Percentiles rank a stretch among this genome's conserved stretches.
These are phyloP conservation scores for Strix uralensis DNA, from an alignment of 2,113 vertebrate species.

Conservation along the genomic window DNA sequence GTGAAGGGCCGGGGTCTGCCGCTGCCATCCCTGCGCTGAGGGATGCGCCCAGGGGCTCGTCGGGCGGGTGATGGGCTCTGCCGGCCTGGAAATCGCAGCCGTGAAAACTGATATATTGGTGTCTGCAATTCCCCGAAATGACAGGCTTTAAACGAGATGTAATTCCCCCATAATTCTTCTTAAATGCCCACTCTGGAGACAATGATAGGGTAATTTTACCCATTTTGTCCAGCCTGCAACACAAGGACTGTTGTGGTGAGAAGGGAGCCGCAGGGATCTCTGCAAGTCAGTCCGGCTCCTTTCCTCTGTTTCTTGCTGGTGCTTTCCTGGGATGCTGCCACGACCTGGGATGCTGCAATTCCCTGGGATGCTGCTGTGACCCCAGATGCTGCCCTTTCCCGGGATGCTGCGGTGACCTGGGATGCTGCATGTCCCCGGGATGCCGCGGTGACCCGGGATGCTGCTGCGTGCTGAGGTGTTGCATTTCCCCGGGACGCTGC, in stretches of 20 bases:
- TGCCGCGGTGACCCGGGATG: background rate
- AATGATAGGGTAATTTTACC: background rate
- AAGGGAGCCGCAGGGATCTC: background rate
- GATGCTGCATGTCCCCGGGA: background rate
- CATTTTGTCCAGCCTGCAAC: background rate
- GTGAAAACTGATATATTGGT: background rate
- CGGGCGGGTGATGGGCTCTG: background rate
- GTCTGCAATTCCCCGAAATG: background rate
- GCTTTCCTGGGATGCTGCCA: background rate
- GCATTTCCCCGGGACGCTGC: background rate
- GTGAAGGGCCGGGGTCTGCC: background rate
- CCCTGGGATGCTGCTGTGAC: background rate
- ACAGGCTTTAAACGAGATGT: background rate
- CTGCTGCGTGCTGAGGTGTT: background rate
- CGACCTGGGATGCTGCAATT: background rate
- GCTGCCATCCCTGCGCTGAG: fast-evolving
- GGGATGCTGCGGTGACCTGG: background rate
- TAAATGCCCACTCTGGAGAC: background rate
- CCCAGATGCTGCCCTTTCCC: no score
- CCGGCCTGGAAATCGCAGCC: fast-evolving
- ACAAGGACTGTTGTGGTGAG: background rate
- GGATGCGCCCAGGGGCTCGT: fast-evolving
- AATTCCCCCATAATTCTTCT: background rate
- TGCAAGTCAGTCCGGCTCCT: background rate
- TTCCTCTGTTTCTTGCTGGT: fast-evolving